Evolutionary conservation across 2,888 invertebrate genomes (phyloP), one percentile per base, ranked within the genome.

Genomic region (Ichneumon xanthorius): DNA sequence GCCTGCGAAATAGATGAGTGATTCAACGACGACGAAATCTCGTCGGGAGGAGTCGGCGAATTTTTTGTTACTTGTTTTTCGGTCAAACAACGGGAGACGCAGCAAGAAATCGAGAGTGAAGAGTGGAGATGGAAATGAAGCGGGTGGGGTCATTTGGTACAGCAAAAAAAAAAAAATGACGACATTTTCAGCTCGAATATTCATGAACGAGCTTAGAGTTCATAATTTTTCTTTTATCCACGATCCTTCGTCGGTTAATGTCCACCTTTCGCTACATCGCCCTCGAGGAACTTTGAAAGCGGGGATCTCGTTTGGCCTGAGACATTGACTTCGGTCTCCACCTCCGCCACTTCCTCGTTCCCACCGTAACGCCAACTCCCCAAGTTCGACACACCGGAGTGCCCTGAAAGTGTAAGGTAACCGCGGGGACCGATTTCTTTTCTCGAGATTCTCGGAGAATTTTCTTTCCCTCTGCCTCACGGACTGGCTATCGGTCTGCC

Each of bases 351-450:
- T 79, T 67, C 22, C 50, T 72, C 76, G 53, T 76, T 82, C 67
- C 79, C 70, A 61, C 72, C 71, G 73, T 85, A 65, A 58, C 79
- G 48, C 58, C 37, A 79, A 82, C 82, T 79, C 73, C 26, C 53
- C 63, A 72, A 82, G 82, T 79, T 79, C 75, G 78, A 78, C 11
- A 14, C 80, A 80, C 67, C 78, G 61, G 77, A 87, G 65, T 82
- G 76, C 22, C 58, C 33, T 77, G 77, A 75, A 83, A 76, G 67
- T 75, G 76, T 80, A 78, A 82, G 72, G 80, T 77, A 86, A 87
- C 88, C 86, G 79, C 87, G 83, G 83, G 87, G 87, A 88, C 83
- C 77, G 86, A 85, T 86, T 85, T 81, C 84, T 45, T 63, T 79
- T 45, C 33, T 26, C 70, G 78, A 87, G 81, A 84, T 86, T 87